Percentiles rank a stretch among this genome's conserved stretches.
These are phyloP conservation scores for Tenualosa thibaudeaui DNA, from an alignment of 2,797 vertebrate species.

Conservation along the genomic window DNA sequence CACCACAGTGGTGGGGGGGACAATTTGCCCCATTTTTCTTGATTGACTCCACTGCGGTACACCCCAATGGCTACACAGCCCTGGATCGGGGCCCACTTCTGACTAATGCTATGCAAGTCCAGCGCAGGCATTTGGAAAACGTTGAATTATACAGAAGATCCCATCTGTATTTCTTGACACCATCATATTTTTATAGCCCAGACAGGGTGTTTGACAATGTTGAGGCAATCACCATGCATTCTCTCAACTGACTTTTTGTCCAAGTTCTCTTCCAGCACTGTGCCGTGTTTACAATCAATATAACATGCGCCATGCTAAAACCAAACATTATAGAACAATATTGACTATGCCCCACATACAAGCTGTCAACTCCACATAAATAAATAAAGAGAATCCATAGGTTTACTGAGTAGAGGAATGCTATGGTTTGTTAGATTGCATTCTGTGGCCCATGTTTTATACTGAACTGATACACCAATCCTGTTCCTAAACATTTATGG, in stretches of 20 bases:
- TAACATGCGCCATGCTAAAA: not conserved
- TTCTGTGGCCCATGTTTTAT: not conserved
- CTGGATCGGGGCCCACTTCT: not conserved
- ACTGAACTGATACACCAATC: not conserved
- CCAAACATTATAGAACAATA: conserved; percentile 1
- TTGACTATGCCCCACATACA: not conserved
- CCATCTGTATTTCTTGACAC: not conserved
- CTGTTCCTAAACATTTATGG: not conserved
- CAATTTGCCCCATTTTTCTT: not conserved
- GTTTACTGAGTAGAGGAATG: not conserved
- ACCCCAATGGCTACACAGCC: not conserved
- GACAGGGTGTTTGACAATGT: not conserved
- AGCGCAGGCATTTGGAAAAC: not conserved
- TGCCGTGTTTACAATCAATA: not conserved
- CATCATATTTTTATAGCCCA: conserved; percentile 7
- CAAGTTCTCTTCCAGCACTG: not conserved
- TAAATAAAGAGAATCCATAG: not conserved
- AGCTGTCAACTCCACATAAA: not conserved
- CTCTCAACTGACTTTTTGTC: not conserved
- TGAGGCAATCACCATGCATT: not conserved
- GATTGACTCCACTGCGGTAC: not conserved
- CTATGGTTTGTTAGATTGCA: not conserved
- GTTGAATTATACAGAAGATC: conserved; percentile 1
- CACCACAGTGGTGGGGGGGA: not conserved
- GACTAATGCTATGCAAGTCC: conserved; percentile 13